These are phyloP conservation scores for Tetropium fuscum DNA, from an alignment of 2,888 invertebrate species.

Conservation along the genomic window DNA sequence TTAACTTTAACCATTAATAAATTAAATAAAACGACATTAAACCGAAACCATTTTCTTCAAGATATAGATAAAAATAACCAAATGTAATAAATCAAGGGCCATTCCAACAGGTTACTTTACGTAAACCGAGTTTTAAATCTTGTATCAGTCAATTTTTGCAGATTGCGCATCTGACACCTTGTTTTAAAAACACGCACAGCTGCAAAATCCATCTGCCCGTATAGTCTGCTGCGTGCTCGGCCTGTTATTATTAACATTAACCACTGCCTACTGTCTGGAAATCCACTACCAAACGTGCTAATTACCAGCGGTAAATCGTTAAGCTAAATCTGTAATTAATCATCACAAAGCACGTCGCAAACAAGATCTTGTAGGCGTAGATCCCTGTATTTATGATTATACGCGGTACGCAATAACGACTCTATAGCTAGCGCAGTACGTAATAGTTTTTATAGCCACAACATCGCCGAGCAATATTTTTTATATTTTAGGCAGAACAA, in stretches of 20 bases:
- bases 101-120: too few species aligned
- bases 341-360: conserved; percentile 17
- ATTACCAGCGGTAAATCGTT: conserved; percentile 21
- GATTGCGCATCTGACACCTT: conserved; percentile 24
- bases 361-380: conserved; percentile 12
- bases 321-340: conserved; percentile 11
- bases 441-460: too few species aligned
- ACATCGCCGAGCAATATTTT: too few species aligned
- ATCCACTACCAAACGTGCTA: conserved; percentile 19
- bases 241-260: conserved; percentile 21
- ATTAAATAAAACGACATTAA: too few species aligned
- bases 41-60: too few species aligned
- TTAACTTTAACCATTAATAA: too few species aligned
- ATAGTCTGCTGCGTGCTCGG: conserved; percentile 16
- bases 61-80: too few species aligned
- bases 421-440: too few species aligned
- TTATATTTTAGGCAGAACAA: too few species aligned
- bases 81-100: too few species aligned
- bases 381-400: conserved; percentile 1
- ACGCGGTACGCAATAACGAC: background rate
- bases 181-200: conserved; percentile 32
- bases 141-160: conserved; percentile 12
- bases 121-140: conserved; percentile 4
- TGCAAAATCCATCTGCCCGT: conserved; percentile 41
- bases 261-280: conserved; percentile 24